Evolutionary conservation across 2,888 invertebrate genomes (phyloP).

Genomic region (Phaedon cochleariae): DNA sequence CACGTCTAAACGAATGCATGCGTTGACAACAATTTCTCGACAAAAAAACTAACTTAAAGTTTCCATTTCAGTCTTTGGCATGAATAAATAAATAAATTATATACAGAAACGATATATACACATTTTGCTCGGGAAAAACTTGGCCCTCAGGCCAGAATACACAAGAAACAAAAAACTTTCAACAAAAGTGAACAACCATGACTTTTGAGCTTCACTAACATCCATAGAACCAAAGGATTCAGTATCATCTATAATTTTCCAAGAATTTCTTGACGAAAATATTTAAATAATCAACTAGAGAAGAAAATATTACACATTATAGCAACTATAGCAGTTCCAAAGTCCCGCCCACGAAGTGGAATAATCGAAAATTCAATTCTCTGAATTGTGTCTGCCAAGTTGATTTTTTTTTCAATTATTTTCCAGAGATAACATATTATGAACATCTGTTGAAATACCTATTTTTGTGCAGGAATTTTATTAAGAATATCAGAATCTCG

Average conservation of each 20-base stretch:
- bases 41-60: constrained; percentile 35
- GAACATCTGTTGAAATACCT: too few species aligned
- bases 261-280: background rate
- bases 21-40: constrained; percentile 46
- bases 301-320: too few species aligned
- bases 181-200: constrained; percentile 15
- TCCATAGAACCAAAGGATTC: background rate
- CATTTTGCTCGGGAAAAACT: constrained; percentile 20
- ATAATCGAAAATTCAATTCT: too few species aligned
- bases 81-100: constrained; percentile 53
- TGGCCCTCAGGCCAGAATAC: constrained; percentile 16
- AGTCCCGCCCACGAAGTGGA: too few species aligned
- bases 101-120: constrained; percentile 48
- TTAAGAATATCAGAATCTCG: too few species aligned
- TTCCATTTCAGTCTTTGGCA: constrained; percentile 57
- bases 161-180: constrained; percentile 11
- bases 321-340: too few species aligned
- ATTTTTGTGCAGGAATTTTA: too few species aligned
- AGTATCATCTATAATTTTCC: too few species aligned
- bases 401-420: too few species aligned
- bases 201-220: constrained; percentile 14
- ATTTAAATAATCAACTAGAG: too few species aligned
- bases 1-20: constrained; percentile 21
- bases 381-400: too few species aligned
- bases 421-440: too few species aligned